Percentiles rank a stretch among this genome's conserved stretches.
These are phyloP conservation scores for Pimpla rufipes DNA, from an alignment of 2,888 invertebrate genomes.

Conservation along the genomic window DNA sequence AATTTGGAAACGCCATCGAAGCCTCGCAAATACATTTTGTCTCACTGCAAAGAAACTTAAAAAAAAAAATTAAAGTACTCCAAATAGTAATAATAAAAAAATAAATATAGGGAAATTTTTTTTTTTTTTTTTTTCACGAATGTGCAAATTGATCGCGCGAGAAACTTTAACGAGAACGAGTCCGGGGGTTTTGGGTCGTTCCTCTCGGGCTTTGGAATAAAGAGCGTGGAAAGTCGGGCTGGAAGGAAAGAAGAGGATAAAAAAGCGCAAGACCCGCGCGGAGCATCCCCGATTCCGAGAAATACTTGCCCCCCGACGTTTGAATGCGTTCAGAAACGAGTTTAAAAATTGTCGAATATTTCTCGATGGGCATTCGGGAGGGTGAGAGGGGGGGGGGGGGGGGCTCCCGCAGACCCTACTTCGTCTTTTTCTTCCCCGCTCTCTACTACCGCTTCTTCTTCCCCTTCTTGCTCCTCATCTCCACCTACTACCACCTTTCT, in stretches of 20 bases:
- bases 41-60: not conserved
- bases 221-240: slow-evolving; percentile 38
- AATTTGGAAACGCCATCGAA: not conserved
- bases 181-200: slow-evolving; percentile 5
- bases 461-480: slow-evolving; percentile 55
- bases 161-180: not conserved
- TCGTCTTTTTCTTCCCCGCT: slow-evolving; percentile 39
- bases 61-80: not conserved
- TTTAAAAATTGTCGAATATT: slow-evolving; percentile 84
- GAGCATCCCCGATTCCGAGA: slow-evolving; percentile 78
- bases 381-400: slow-evolving; percentile 66
- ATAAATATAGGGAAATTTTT: not conserved
- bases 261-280: slow-evolving; percentile 65
- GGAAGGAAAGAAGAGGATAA: slow-evolving; percentile 55
- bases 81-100: not conserved
- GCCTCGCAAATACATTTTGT: not conserved
- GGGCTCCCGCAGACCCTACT: slow-evolving; percentile 61
- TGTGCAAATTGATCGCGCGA: not conserved
- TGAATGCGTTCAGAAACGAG: slow-evolving; percentile 82
- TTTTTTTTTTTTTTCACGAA: not conserved
- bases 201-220: not conserved
- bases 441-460: slow-evolving; percentile 45
- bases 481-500: slow-evolving; percentile 66
- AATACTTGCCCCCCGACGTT: slow-evolving; percentile 77
- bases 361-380: slow-evolving; percentile 73